These are phyloP conservation scores for Aphidius ervi DNA, from an alignment of 1,140 invertebrate species.

Conservation along the genomic window DNA sequence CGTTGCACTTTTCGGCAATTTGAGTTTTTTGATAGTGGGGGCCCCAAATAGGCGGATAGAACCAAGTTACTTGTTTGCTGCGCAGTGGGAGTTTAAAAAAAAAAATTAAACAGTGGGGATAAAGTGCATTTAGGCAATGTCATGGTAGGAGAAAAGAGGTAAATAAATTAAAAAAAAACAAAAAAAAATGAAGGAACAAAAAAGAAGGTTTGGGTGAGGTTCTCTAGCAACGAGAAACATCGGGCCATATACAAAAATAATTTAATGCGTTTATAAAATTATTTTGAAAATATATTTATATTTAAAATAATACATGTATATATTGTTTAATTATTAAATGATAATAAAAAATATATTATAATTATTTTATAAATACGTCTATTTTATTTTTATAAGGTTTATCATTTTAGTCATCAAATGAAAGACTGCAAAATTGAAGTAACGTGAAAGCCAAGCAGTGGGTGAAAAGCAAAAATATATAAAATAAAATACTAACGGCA, in stretches of 20 bases:
- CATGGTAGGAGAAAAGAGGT: conserved; percentile 15
- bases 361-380: too few species aligned
- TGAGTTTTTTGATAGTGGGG: conserved; percentile 22
- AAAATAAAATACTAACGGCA: conserved; percentile 19
- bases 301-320: too few species aligned
- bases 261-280: conserved; percentile 12
- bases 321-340: too few species aligned
- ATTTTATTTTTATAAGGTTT: not conserved
- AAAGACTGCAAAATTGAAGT: not conserved
- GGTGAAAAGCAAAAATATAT: not conserved
- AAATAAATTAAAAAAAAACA: conserved; percentile 9
- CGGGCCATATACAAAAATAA: conserved; percentile 31
- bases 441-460: not conserved
- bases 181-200: conserved; percentile 14
- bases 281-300: conserved; percentile 1
- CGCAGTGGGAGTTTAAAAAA: too few species aligned
- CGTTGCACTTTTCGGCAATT: conserved; percentile 51
- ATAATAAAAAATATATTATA: too few species aligned
- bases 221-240: conserved; percentile 48
- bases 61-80: too few species aligned
- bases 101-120: conserved; percentile 8
- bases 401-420: not conserved
- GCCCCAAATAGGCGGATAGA: not conserved
- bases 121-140: conserved; percentile 26
- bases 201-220: conserved; percentile 24